These are phyloP conservation scores for Platysteira castanea DNA, from an alignment of 2,113 vertebrate species.

Conservation along the genomic window DNA sequence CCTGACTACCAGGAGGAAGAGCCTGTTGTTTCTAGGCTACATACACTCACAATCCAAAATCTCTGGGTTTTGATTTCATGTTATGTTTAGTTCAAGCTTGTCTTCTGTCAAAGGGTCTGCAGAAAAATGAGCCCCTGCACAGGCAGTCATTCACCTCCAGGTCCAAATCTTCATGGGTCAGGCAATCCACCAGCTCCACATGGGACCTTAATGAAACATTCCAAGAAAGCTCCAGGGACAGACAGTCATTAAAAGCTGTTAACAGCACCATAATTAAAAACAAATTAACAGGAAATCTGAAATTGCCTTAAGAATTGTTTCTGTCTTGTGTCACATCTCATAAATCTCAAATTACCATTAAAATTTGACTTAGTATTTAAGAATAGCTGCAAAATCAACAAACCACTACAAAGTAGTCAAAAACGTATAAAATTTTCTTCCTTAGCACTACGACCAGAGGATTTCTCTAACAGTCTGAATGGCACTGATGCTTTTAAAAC, in stretches of 20 bases:
- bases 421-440: background rate
- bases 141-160: background rate
- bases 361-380: background rate
- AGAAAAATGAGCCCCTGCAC: background rate
- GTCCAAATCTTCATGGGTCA: constrained; percentile 15
- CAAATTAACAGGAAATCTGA: constrained; percentile 35
- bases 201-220: constrained; percentile 18
- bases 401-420: background rate
- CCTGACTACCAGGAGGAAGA: background rate
- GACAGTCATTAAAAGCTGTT: background rate
- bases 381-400: background rate
- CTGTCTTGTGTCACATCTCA: background rate
- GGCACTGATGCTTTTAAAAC: background rate
- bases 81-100: background rate
- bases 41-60: background rate
- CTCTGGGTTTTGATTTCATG: background rate
- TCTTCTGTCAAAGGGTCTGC: background rate
- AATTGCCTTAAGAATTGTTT: constrained; percentile 34
- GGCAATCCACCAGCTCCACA: background rate
- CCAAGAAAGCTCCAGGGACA: background rate
- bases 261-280: constrained; percentile 30
- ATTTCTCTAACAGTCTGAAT: background rate
- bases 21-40: background rate
- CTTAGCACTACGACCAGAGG: background rate
- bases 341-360: constrained; percentile 34